A percentile compares a stretch with the other conserved stretches of the same genome.
Evolutionary conservation across 1,140 invertebrate species (phyloP).

Genomic region (Atopsyche davidsoni): DNA sequence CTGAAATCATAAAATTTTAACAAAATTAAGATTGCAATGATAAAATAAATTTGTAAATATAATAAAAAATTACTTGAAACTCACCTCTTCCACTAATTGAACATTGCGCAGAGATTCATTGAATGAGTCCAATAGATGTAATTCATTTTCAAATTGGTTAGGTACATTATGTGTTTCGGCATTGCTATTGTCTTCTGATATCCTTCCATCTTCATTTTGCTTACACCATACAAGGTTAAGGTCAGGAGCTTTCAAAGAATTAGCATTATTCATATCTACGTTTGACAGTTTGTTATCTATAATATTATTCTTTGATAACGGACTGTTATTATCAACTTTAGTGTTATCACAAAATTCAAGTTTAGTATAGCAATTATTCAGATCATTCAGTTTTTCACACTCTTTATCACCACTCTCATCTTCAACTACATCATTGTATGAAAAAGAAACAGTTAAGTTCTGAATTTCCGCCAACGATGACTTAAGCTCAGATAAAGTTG

Average conservation of each 20-base stretch:
- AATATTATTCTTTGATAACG: neutral
- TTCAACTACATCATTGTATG: conserved; percentile 6
- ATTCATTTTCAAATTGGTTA: conserved; percentile 10
- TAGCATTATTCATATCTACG: neutral
- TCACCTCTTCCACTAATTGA: conserved; percentile 19
- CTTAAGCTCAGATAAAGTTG: conserved; percentile 10
- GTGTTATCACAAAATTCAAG: neutral
- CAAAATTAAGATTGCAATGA: neutral
- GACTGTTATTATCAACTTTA: neutral
- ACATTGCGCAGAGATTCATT: conserved; percentile 18
- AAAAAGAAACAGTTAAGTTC: conserved; percentile 11
- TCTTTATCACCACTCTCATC: too few species aligned
- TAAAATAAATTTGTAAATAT: neutral
- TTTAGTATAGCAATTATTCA: too few species aligned
- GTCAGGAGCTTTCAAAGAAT: conserved; percentile 10
- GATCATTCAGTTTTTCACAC: too few species aligned
- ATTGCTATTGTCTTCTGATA: neutral
- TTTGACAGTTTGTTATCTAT: neutral
- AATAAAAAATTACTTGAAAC: neutral
- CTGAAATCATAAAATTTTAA: neutral
- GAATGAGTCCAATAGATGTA: conserved; percentile 18
- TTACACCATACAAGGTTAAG: conserved; percentile 10
- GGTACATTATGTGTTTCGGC: neutral
- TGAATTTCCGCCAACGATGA: conserved; percentile 15
- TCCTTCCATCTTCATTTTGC: neutral